Evolutionary conservation across 2,113 vertebrate species (phyloP), one percentile per base, ranked within the genome.

Genomic region (Chlamydotis undulata): DNA sequence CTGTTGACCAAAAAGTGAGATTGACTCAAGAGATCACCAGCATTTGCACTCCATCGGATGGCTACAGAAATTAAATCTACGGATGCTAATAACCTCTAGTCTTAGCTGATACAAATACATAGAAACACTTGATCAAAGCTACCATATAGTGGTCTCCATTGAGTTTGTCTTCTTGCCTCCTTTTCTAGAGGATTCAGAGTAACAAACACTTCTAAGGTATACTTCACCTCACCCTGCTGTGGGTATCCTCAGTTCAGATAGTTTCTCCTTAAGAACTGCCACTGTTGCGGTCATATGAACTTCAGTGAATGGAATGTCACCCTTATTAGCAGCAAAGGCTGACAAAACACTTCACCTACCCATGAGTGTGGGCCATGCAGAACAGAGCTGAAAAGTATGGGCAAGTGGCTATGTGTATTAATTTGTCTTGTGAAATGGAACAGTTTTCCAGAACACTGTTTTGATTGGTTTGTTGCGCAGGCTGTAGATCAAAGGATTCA

Each of bases 401-500:
- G 47, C 12, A 19, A 4, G 24, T 43, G 26, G 19, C 24, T 61
- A 28, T 10, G 15, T 29, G 37, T 53, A 19, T 63, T 53, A 41
- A 10, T 73, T 35, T 45, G 25, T 31, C 37, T 45, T 84, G 59
- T 16, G 26, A 31, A 73, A 76, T 14, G 87, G 26, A n/a, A 95
- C 67, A 19, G 82, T 56, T 45, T 76, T 89, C 65, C 50, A 93
- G 33, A 97, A 86, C 3, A 85, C 85, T 7, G 7, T 73, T 41
- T 94, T 87, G 63, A 95, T 82, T 21, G 86, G 93, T 53, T 77
- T 97, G 71, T 96, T 97, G 18, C 49, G 39, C 41, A 97, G 87
- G 77, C 88, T 97, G 29, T 96, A 97, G 49, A 97, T 87, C 43
- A 95, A 53, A 12, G 94, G 95, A 67, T 97, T 96, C 50, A 97